Evolutionary conservation across 2,888 invertebrate species (phyloP), one percentile per base, ranked within the genome.

Genomic region (Physocephala rufipes): DNA sequence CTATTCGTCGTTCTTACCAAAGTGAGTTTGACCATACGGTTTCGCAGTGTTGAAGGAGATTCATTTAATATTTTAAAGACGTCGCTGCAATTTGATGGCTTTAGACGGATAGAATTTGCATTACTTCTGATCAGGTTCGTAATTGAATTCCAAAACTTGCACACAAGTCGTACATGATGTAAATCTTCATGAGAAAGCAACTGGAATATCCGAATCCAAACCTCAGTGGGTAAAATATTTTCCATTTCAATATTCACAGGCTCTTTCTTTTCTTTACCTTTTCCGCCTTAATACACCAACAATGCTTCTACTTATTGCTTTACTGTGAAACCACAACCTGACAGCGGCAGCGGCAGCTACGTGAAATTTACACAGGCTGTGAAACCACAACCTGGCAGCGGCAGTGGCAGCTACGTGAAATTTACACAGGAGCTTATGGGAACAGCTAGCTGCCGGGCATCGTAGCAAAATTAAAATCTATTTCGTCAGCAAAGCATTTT

Each of bases 181-280:
- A 84, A 70, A 70, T 84, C 84, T 30, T 72, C 73, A 55, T 78
- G 79, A 0, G 80, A 74, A n/a, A 84, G 72, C 70, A 80, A 79
- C 1, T 76, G 70, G 71, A 84, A 81, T 13, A 84, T 78, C 61
- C 79, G 74, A 2, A 84, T 75, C 75, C 81, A 77, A 28, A 85
- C 24, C 45, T 84, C 84, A 36, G 78, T 78, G 4, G 85, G 84
- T 63, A 63, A 26, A 49, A 4, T 9, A 45, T 16, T 24, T 15
- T 1, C 19, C 26, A 55, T 36, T 36, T 36, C 36, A 36, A 9
- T 7, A 9, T 9, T 9, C 9, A 36, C n/a, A n/a, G n/a, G n/a
- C n/a, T n/a, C n/a, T n/a, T n/a, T n/a, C n/a, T n/a, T n/a, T n/a
- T n/a, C n/a, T n/a, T n/a, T n/a, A n/a, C n/a, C n/a, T n/a, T n/a